Percentiles rank a stretch among this genome's conserved stretches.
Conservation (phyloP, 2,113 vertebrate species). For the Corapipo altera region DNA sequence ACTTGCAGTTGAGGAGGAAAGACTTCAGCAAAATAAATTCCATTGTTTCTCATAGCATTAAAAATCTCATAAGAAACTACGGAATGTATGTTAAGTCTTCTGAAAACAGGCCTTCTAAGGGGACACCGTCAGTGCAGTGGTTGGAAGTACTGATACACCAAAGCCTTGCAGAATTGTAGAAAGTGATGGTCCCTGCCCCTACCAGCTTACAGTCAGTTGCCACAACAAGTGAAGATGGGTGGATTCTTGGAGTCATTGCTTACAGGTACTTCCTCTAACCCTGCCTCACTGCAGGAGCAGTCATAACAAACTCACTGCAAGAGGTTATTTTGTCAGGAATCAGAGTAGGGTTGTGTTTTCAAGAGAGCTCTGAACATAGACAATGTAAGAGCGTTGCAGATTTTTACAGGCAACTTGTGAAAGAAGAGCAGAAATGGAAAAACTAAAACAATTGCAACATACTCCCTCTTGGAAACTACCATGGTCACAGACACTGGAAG, state of each 20-base stretch:
- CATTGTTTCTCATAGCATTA: background rate
- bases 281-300: background rate
- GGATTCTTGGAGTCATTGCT: background rate
- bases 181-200: background rate
- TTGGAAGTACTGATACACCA: background rate
- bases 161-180: background rate
- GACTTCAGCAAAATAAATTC: background rate
- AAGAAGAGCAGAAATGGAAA: slow-evolving; percentile 48
- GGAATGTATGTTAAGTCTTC: background rate
- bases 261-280: background rate
- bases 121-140: background rate
- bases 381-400: background rate
- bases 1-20: background rate
- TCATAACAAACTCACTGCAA: background rate
- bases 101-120: background rate
- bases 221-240: background rate
- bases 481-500: background rate
- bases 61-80: background rate
- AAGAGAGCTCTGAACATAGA: background rate
- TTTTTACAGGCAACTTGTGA: background rate
- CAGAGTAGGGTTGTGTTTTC: background rate
- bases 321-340: background rate
- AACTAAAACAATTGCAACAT: background rate
- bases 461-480: background rate
- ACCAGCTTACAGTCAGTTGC: background rate